A percentile compares a stretch with the other conserved stretches of the same genome.
Evolutionary conservation across 2,888 invertebrate species (phyloP).

Genomic region (Alloplasta piceator): DNA sequence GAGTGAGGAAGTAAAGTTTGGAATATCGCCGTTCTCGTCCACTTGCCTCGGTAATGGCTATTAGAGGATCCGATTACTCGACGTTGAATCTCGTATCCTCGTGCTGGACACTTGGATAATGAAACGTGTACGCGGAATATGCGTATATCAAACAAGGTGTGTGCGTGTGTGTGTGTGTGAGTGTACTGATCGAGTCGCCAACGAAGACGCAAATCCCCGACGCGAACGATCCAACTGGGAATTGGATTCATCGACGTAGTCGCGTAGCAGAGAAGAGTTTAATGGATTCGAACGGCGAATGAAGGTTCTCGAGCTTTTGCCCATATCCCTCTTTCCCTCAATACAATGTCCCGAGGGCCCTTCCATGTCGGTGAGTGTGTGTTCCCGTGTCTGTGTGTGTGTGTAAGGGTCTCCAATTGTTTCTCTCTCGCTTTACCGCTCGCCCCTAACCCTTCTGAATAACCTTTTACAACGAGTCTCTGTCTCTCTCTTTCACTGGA

Average conservation of each 20-base stretch:
- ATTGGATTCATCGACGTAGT: conserved; percentile 62
- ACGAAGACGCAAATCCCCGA: conserved; percentile 61
- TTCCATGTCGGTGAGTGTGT: not conserved
- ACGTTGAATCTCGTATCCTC: conserved; percentile 45
- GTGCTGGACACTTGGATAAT: conserved; percentile 53
- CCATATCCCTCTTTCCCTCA: conserved; percentile 8
- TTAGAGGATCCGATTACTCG: conserved; percentile 64
- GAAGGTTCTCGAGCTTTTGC: conserved; percentile 36
- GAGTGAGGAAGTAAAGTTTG: too few species aligned
- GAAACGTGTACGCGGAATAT: conserved; percentile 37
- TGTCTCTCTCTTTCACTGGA: conserved; percentile 35
- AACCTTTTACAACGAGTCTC: conserved; percentile 7
- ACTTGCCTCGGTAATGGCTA: conserved; percentile 65
- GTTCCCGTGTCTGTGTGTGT: too few species aligned
- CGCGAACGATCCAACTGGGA: conserved; percentile 45
- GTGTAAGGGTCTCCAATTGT: not conserved
- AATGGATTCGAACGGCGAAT: conserved; percentile 63
- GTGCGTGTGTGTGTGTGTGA: not conserved
- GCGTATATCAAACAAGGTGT: conserved; percentile 7
- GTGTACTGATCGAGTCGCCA: conserved; percentile 27
- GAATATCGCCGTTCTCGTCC: conserved; percentile 55
- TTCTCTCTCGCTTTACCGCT: not conserved
- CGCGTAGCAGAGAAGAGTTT: conserved; percentile 63
- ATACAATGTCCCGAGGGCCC: conserved; percentile 22
- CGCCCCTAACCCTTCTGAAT: conserved; percentile 7